These are phyloP conservation scores for Crocodylus rhombifer DNA, from an alignment of 2,797 vertebrate genomes.

Conservation along the genomic window DNA sequence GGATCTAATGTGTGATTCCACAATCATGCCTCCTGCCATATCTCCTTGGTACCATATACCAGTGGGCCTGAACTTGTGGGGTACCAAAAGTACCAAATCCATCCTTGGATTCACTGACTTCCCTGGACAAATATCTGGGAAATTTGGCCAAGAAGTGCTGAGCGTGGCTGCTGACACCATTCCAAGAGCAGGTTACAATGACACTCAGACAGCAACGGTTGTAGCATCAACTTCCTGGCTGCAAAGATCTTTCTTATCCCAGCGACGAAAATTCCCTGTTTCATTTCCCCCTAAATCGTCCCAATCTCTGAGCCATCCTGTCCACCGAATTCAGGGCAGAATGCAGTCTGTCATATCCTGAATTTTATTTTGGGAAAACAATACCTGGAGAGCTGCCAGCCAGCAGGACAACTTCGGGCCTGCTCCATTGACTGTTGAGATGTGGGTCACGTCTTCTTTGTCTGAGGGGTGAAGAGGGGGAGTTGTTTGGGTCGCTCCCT, in stretches of 20 bases:
- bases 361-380: constrained; percentile 31
- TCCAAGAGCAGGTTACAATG: background rate
- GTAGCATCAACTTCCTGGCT: background rate
- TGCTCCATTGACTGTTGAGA: background rate
- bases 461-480: background rate
- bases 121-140: background rate
- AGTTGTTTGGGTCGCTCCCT: background rate
- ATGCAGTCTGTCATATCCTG: background rate
- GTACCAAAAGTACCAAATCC: fast-evolving
- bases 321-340: constrained; percentile 16
- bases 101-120: background rate
- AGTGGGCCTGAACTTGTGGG: background rate
- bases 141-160: background rate
- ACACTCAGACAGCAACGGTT: background rate
- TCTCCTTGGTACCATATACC: too few species aligned
- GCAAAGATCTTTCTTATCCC: background rate
- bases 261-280: background rate
- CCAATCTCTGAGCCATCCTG: constrained; percentile 17
- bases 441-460: background rate
- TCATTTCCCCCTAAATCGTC: background rate
- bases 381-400: background rate
- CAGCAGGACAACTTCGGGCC: background rate
- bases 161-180: background rate
- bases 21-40: too few species aligned
- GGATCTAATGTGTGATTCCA: too few species aligned